Evolutionary conservation across 2,888 invertebrate species (phyloP).

Genomic region (Archips crataeganus): DNA sequence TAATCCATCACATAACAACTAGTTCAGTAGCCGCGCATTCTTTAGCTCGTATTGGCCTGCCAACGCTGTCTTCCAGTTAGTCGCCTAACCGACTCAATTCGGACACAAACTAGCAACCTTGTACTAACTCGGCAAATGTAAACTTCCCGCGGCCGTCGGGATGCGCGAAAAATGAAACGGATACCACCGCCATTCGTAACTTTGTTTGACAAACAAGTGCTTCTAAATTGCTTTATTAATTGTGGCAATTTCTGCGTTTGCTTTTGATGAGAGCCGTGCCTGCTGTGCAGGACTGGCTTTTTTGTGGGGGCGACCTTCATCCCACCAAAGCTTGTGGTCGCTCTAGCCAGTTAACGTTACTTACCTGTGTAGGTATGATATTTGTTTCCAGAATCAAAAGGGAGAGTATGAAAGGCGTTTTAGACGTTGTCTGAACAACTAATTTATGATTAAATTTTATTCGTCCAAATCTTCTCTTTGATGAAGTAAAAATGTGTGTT

Average conservation of each 20-base stretch:
- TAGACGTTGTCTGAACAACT: too few relatives aligned
- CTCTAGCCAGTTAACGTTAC: background rate
- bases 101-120: conserved; percentile 1
- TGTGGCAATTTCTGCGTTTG: conserved; percentile 50
- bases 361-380: too few relatives aligned
- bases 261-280: conserved; percentile 42
- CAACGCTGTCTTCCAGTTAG: too few relatives aligned
- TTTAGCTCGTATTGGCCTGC: too few relatives aligned
- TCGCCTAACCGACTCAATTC: background rate
- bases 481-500: too few relatives aligned
- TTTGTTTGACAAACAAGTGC: conserved; percentile 36
- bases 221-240: conserved; percentile 25
- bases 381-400: background rate
- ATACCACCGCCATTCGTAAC: conserved; percentile 11
- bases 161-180: conserved; percentile 17
- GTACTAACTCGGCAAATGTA: background rate
- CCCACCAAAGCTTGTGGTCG: background rate
- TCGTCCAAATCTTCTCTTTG: too few relatives aligned
- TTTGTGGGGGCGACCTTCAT: background rate
- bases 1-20: too few relatives aligned
- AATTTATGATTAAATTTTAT: too few relatives aligned
- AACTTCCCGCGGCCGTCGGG: conserved; percentile 1
- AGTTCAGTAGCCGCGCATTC: too few relatives aligned
- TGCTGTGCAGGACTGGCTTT: background rate
- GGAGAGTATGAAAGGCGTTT: too few relatives aligned